These are phyloP conservation scores for Eira barbara DNA, from an alignment of 2,113 vertebrate genomes.

Conservation along the genomic window DNA sequence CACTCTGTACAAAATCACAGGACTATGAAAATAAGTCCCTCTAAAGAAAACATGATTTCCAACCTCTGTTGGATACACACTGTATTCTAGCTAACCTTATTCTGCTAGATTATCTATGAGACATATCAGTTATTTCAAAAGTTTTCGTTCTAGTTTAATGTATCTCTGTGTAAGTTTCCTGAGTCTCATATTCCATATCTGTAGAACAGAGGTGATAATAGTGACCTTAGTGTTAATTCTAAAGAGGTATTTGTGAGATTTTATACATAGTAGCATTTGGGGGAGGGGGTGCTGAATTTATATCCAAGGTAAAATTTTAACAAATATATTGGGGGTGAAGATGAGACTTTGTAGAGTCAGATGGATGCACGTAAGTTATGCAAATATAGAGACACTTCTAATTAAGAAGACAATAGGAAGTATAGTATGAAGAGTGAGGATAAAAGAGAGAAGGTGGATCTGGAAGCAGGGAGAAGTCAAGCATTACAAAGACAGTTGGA, in stretches of 20 bases:
- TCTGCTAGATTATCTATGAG: background rate
- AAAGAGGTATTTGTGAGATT: background rate
- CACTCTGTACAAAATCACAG: background rate
- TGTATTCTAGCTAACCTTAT: background rate
- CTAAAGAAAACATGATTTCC: background rate
- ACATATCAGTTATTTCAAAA: background rate
- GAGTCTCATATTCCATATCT: background rate
- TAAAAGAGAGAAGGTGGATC: background rate
- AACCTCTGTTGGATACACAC: background rate
- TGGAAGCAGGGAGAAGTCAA: background rate
- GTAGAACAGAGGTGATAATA: background rate
- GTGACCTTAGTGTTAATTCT: background rate
- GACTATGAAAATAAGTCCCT: background rate
- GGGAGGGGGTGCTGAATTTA: background rate
- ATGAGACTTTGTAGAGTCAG: background rate
- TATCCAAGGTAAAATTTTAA: background rate
- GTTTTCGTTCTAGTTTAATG: background rate
- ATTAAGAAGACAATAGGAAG: background rate
- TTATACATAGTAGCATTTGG: background rate
- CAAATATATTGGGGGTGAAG: background rate
- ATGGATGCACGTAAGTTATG: background rate
- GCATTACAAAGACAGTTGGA: background rate
- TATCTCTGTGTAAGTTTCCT: background rate
- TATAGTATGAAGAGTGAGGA: rapidly evolving
- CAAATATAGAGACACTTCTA: background rate